Evolutionary conservation across 2,113 vertebrate genomes (phyloP).

Genomic region (Sinocyclocheilus rhinocerous): DNA sequence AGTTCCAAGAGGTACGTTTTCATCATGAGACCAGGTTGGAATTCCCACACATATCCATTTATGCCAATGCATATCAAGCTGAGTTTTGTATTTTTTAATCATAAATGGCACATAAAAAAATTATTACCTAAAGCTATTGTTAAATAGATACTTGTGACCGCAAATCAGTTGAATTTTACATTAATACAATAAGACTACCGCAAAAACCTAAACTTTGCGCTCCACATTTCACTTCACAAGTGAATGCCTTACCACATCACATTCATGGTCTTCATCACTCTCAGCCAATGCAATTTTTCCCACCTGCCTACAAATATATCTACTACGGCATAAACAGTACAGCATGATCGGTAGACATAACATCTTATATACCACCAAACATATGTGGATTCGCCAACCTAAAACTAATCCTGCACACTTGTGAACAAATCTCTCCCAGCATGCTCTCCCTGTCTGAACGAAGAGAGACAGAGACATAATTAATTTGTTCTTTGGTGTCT

Average conservation of each 20-base stretch:
- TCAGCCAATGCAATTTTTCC: not conserved
- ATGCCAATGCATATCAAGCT: not conserved
- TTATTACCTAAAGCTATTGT: not conserved
- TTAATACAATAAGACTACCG: no score
- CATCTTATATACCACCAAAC: not conserved
- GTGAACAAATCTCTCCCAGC: not conserved
- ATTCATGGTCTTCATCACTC: no score
- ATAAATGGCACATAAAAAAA: not conserved
- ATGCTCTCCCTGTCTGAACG: not conserved
- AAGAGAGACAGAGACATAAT: conserved; percentile 31
- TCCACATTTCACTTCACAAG: not conserved
- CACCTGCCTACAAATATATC: not conserved
- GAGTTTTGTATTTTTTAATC: not conserved
- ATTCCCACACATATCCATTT: not conserved
- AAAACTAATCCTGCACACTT: not conserved
- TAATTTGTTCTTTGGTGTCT: conserved; percentile 47
- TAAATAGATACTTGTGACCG: not conserved
- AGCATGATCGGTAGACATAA: not conserved
- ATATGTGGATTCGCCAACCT: not conserved
- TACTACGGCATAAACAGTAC: not conserved
- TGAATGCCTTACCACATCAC: not conserved
- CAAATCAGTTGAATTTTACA: no score
- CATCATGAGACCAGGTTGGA: no score
- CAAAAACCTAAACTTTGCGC: no score
- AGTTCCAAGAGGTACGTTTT: no score